Evolutionary conservation across 2,113 vertebrate species (phyloP), one percentile per base, ranked within the genome.

Genomic region (Zootoca vivipara): DNA sequence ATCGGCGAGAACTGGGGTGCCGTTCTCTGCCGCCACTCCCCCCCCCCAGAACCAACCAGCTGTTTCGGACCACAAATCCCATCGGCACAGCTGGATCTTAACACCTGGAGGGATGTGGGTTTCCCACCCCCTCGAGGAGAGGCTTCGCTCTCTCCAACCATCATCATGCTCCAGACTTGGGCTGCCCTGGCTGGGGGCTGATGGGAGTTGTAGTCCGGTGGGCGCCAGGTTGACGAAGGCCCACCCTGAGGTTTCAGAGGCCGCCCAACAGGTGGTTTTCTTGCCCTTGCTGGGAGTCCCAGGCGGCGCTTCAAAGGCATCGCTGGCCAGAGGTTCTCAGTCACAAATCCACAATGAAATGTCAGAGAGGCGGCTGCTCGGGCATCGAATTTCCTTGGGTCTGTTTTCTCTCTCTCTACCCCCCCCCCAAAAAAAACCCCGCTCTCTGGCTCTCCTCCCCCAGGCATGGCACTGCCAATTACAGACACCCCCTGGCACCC

Each of bases 51-150:
- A 52, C 46, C 46, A 52, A 52, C 8, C 46, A 46, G 46, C 46
- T 12, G 46, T 52, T 52, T 52, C 0, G 10, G 46, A 52, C 46
- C 2, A 52, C 46, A 52, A 10, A 52, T 52, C 46, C 46, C 46
- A 52, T 52, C 9, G 46, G 46, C 46, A 52, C 46, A 52, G 46
- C 46, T 52, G 46, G 46, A 52, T 52, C 46, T 52, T 52, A 52
- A 52, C 46, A 52, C 2, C 46, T 52, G 46, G 9, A 46, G 46
- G 46, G 46, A 46, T 46, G 46, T 10, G 9, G 46, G 46, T 46
- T 46, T 46, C 46, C 46, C 8, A 46, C 1, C 9, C 1, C 46
- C 9, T 0, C 46, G 0, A 10, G 1, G 46, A 1, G 2, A 46
- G 46, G 46, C 46, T n/a, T n/a, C n/a, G n/a, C n/a, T 46, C 46